Evolutionary conservation across 2,797 vertebrate genomes (phyloP).

Genomic region (Protosalanx chinensis): DNA sequence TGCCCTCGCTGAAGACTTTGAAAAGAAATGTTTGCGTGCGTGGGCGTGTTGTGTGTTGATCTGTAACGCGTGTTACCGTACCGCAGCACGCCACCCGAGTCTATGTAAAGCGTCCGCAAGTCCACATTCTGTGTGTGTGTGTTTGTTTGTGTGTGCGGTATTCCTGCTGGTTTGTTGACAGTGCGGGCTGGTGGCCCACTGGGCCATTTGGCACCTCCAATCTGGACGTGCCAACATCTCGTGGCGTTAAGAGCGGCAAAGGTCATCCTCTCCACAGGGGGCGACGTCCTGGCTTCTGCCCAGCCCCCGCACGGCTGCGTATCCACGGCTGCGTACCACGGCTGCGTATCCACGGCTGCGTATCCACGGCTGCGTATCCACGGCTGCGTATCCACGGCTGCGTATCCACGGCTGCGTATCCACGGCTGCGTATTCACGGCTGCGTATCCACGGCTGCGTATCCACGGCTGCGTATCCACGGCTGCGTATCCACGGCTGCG

Average conservation of each 20-base stretch:
- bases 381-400: no score
- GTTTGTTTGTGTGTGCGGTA: slow-evolving; percentile 2
- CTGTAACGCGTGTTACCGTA: slow-evolving; percentile 22
- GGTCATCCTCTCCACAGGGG: slow-evolving; percentile 72
- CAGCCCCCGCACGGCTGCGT: slow-evolving; percentile 50
- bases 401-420: no score
- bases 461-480: no score
- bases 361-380: no score
- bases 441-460: no score
- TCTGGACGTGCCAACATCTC: slow-evolving; percentile 63
- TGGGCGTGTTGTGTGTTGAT: slow-evolving; percentile 8
- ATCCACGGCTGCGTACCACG: no score
- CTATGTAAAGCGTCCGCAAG: no score
- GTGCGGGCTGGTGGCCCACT: slow-evolving; percentile 12
- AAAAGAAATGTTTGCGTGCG: slow-evolving; percentile 36
- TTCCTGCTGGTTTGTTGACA: neutral
- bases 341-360: no score
- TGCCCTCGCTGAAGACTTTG: slow-evolving; percentile 15
- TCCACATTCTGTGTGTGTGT: neutral
- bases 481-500: no score
- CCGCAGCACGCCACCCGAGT: no score
- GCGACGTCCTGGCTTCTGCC: slow-evolving; percentile 56
- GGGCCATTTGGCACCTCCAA: slow-evolving; percentile 58
- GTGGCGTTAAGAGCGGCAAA: slow-evolving; percentile 58
- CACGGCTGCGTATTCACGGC: no score